Evolutionary conservation across 2,888 invertebrate species (phyloP).

Genomic region (Nymphalis polychloros): DNA sequence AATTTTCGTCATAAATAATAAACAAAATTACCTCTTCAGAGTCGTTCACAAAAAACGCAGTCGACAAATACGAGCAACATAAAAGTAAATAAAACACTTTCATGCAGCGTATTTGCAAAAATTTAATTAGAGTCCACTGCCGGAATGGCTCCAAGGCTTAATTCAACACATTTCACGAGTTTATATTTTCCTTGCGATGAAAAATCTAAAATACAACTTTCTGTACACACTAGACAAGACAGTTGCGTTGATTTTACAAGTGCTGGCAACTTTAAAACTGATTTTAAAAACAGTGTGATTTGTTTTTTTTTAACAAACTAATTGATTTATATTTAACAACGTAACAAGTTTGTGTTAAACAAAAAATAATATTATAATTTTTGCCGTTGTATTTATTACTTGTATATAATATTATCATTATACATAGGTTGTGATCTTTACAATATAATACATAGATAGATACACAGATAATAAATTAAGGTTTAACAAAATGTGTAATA

Average conservation of each 20-base stretch:
- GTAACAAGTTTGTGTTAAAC: no score
- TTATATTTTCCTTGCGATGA: constrained; percentile 17
- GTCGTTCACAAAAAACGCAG: constrained; percentile 32
- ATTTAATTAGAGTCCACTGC: constrained; percentile 61
- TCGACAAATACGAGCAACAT: constrained; percentile 47
- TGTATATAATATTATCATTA: no score
- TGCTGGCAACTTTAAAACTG: background rate
- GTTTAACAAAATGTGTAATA: no score
- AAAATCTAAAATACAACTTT: constrained; percentile 1
- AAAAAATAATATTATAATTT: no score
- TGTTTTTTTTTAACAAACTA: no score
- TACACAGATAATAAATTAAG: no score
- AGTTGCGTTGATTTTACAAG: background rate
- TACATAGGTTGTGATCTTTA: no score
- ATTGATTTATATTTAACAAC: no score
- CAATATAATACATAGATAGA: no score
- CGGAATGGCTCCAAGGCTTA: constrained; percentile 45
- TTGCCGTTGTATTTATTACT: no score
- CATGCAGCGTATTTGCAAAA: constrained; percentile 56
- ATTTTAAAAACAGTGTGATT: background rate
- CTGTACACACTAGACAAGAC: constrained; percentile 4
- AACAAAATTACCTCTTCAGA: constrained; percentile 30
- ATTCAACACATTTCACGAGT: constrained; percentile 45
- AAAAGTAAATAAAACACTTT: constrained; percentile 53
- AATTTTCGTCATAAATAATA: constrained; percentile 24